Evolutionary conservation across 2,888 invertebrate genomes (phyloP), one percentile per base, ranked within the genome.

Genomic region (Mesoligia furuncula): DNA sequence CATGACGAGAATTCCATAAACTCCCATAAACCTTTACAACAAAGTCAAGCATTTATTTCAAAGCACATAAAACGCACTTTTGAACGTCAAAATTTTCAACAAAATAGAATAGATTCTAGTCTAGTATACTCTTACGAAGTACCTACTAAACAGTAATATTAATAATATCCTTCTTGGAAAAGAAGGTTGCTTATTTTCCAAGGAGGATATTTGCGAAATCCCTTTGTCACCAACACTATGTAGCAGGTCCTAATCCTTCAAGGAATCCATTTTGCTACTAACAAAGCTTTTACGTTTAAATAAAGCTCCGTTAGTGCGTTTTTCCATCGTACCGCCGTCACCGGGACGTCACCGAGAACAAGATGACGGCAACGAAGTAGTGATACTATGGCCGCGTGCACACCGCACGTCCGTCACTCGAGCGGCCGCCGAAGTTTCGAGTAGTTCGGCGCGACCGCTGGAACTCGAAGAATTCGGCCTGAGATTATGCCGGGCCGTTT

Each of bases 211-310:
- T 70, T 54, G 42, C 15, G 1, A 54, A 80, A 54, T 42, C 36
- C 36, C 62, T 80, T 45, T 80, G 77, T 54, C 17, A 17, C 80
- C 1, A 7, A 71, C 36, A 61, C 39, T 17, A 27, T 9, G 24
- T 13, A 54, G 15, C 6, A 59, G 57, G n/a, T 57, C 57, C 36
- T 62, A 54, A 70, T 62, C 61, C 71, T 45, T 54, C 71, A 31
- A 24, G 1, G 36, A 71, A 62, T 71, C 54, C 61, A 69, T 70
- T 70, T 27, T 4, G 24, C 48, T 42, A 62, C 59, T 76, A 51
- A 76, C 36, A 36, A 77, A 77, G 48, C 77, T 68, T 79, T 61
- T 77, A 51, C n/a, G n/a, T 24, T 0, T 20, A 42, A 61, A 69
- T 31, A 61, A 67, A 39, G 45, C 36, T 17, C 59, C 59, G 0